Conservation (phyloP, 2,797 vertebrate species). For the Sebastes ruberrimus region DNA sequence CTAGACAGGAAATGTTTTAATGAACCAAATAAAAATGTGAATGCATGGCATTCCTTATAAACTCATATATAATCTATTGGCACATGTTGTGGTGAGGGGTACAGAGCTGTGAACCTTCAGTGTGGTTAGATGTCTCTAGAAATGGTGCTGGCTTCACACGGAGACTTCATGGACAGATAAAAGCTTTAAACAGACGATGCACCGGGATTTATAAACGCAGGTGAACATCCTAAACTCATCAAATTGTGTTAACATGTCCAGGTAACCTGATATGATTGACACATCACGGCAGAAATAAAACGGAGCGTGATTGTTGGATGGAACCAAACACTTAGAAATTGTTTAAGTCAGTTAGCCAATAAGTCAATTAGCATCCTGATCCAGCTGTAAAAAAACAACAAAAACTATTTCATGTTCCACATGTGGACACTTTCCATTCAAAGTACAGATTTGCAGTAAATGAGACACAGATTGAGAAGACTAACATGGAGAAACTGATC, state of each 20-base stretch:
- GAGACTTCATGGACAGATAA: background rate
- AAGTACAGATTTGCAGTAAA: background rate
- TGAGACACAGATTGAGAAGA: slow-evolving; percentile 2
- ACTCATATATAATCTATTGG: slow-evolving; percentile 41
- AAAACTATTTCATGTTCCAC: background rate
- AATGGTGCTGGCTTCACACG: slow-evolving; percentile 6
- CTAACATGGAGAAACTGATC: background rate
- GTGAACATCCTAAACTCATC: slow-evolving; percentile 5
- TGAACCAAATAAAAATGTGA: slow-evolving; percentile 42
- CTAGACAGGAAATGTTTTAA: slow-evolving; percentile 26
- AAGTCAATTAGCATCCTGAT: background rate
- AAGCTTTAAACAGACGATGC: slow-evolving; percentile 17
- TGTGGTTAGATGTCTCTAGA: slow-evolving; percentile 43
- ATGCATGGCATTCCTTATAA: slow-evolving; percentile 44
- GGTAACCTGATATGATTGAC: slow-evolving; percentile 44
- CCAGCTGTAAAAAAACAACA: background rate
- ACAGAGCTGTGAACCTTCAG: background rate
- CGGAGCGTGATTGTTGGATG: slow-evolving; percentile 57
- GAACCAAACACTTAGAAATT: slow-evolving; percentile 50
- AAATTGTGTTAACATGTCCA: slow-evolving; percentile 4
- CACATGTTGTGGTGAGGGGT: slow-evolving; percentile 43
- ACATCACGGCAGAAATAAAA: slow-evolving; percentile 26
- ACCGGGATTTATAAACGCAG: slow-evolving; percentile 39
- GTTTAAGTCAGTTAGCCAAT: background rate
- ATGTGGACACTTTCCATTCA: background rate